Conservation (phyloP, 1,140 invertebrate species). For the Venturia canescens region DNA sequence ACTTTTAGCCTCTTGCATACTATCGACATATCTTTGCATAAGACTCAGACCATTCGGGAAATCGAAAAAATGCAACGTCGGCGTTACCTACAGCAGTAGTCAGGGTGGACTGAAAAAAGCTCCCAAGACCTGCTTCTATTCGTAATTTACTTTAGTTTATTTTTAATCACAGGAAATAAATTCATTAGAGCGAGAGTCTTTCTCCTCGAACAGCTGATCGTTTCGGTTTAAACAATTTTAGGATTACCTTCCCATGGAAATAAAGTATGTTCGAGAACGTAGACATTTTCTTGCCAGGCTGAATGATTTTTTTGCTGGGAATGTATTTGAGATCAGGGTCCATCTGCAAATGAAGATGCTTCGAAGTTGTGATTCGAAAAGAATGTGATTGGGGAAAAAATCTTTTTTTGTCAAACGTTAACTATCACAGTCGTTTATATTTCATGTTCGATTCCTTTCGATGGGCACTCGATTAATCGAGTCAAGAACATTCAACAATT, state of each 20-base stretch:
- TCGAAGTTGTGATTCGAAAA: too few species aligned
- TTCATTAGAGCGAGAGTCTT: not conserved
- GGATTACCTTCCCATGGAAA: not conserved
- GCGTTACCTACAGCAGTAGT: slow-evolving; percentile 74
- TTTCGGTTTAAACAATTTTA: not conserved
- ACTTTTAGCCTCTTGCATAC: slow-evolving; percentile 87
- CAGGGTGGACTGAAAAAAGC: slow-evolving; percentile 70
- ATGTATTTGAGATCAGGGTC: too few species aligned
- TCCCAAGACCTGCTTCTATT: slow-evolving; percentile 78
- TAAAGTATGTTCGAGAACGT: slow-evolving; percentile 12
- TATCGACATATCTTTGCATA: slow-evolving; percentile 90
- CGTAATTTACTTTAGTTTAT: slow-evolving; percentile 68
- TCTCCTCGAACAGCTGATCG: not conserved
- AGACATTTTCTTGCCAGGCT: not conserved
- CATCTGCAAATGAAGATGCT: too few species aligned
- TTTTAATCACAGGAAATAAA: slow-evolving; percentile 8
- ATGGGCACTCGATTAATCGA: too few species aligned
- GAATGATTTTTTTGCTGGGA: too few species aligned
- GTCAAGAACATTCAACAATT: too few species aligned
- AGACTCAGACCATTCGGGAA: slow-evolving; percentile 83
- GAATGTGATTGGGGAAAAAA: too few species aligned
- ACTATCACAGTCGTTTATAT: too few species aligned
- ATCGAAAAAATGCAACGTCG: slow-evolving; percentile 78
- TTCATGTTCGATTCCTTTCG: too few species aligned
- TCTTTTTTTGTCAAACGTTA: too few species aligned